Evolutionary conservation across 2,113 vertebrate species (phyloP), one percentile per base, ranked within the genome.

Genomic region (Mormoops blainvillei): DNA sequence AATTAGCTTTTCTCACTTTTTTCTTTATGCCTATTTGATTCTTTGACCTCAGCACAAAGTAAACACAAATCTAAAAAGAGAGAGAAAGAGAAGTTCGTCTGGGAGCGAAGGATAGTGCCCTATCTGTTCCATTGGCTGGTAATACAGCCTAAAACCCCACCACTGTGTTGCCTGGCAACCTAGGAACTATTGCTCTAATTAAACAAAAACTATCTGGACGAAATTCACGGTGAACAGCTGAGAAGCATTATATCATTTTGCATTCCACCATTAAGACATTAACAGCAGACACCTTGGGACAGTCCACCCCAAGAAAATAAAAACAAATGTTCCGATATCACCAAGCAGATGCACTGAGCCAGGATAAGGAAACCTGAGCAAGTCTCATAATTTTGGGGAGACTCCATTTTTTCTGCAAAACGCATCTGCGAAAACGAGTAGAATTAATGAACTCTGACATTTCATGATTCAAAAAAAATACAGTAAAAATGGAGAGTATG

Each of bases 161-260:
- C 87, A 22, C 71, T 68, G 70, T 11, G 89, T 97, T 97, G 94
- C 96, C 83, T 96, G 82, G 97, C 91, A 97, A 98, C 97, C 56
- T 83, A 91, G 93, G 70, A 98, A 97, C 96, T 96, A 97, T 95
- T 98, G 91, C 95, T 95, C 89, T 85, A 93, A 97, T 97, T 96
- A 97, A 96, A 97, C 91, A 97, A 96, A 96, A 97, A 93, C 80
- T 97, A 92, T 96, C 68, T 91, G 85, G 73, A 95, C 89, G 94
- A 96, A 97, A 97, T 82, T 97, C 94, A 92, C 89, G 95, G 84
- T 93, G 89, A 95, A 94, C 33, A 22, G 38, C 89, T 91, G 73
- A 87, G 94, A 94, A 96, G 80, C 65, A 87, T 97, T 85, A 65
- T 91, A 87, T 96, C 89, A 89, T 74, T 94, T 45, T 96, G 83